These are phyloP conservation scores for Anabacerthia variegaticeps DNA, from an alignment of 2,797 vertebrate genomes.

Conservation along the genomic window DNA sequence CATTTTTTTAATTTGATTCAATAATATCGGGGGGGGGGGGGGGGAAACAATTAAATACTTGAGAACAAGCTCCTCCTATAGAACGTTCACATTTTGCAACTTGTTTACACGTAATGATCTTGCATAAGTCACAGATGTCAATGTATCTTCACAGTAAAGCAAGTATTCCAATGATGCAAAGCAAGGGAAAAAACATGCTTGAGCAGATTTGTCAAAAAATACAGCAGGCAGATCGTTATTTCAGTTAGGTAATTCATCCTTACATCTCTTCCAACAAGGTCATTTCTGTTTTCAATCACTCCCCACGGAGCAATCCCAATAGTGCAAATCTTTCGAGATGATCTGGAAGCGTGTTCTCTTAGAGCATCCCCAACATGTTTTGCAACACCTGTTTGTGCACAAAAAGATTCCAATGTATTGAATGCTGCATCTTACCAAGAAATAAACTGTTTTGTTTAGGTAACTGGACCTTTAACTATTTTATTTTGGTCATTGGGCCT, in stretches of 20 bases:
- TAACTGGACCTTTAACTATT: neutral
- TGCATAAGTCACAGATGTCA: neutral
- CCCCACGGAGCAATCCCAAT: conserved; percentile 98
- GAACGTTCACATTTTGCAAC: neutral
- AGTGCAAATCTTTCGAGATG: conserved; percentile 97
- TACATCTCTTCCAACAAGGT: conserved; percentile 98
- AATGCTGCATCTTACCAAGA: neutral
- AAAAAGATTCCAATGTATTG: neutral
- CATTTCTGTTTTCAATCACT: conserved; percentile 97
- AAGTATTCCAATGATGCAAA: neutral
- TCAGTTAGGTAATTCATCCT: conserved; percentile 68
- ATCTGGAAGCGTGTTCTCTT: conserved; percentile 94
- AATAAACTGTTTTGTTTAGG: neutral
- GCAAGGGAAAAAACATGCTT: neutral
- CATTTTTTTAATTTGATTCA: neutral
- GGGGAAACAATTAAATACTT: neutral
- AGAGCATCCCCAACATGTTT: conserved; percentile 98
- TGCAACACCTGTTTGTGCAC: conserved; percentile 84
- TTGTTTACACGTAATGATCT: neutral
- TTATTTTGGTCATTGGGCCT: neutral
- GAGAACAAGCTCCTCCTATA: neutral
- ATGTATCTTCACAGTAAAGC: neutral
- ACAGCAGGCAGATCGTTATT: neutral
- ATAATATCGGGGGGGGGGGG: too few relatives aligned
- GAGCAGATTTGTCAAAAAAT: neutral